Evolutionary conservation across 2,113 vertebrate species (phyloP), one percentile per base, ranked within the genome.

Genomic region (Chinchilla lanigera): DNA sequence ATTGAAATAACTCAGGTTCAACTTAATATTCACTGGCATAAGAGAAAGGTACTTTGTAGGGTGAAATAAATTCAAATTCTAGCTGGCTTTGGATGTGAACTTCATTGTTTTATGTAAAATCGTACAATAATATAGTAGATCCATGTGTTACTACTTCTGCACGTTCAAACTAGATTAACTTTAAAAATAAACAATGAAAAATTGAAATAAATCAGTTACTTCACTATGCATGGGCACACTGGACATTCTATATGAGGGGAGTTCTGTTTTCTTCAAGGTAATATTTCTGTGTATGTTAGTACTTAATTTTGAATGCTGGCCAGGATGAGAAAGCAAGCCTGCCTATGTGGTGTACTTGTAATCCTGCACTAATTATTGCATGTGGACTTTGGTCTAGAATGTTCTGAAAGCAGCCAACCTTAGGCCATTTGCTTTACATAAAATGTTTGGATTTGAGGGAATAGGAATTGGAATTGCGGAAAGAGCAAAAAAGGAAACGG

Each of bases 161-260:
- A 71, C 78, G 80, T 60, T 85, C 38, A 84, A 96, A 88, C 96
- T 94, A 61, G 89, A 78, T 80, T 85, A 94, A 86, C 38, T 83
- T 54, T 92, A 86, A 95, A 97, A 91, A 86, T 97, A 89, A 89
- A 56, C 73, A 63, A 52, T 67, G 81, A 87, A 82, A 67, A 84
- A 63, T 58, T 50, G 85, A 84, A 92, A 61, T 63, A 52, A 89
- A 30, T n/a, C 75, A 69, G 44, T 80, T 81, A 87, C 41, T 81
- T 94, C 28, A 54, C 90, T 82, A 93, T 65, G 93, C 63, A 69
- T 91, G 82, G 24, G 14, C 58, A 20, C 26, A 9, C 65, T 61
- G 58, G 22, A 54, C 22, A 60, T 90, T 88, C 65, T 75, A 47
- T 26, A 73, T 69, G 86, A 87, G 65, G 47, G 50, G 41, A 77